These are phyloP conservation scores for Peromyscus melanophrys DNA, from an alignment of 2,797 vertebrate genomes.

Conservation along the genomic window DNA sequence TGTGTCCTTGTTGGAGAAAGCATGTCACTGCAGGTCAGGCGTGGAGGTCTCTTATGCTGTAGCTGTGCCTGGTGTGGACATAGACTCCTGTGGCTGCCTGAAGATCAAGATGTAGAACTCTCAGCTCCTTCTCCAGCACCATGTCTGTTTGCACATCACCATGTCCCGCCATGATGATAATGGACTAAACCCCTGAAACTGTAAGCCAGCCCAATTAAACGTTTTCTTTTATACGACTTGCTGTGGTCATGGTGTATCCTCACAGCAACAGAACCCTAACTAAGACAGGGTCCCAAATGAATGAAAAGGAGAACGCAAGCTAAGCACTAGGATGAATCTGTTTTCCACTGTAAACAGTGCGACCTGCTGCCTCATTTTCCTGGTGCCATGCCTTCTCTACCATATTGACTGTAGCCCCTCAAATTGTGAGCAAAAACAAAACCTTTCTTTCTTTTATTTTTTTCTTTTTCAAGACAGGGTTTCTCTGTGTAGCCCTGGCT, in stretches of 20 bases:
- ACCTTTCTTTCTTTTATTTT: not conserved
- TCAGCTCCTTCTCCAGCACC: not conserved
- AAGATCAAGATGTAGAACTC: not conserved
- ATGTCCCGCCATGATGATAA: not conserved
- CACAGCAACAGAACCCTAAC: not conserved
- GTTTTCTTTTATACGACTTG: not conserved
- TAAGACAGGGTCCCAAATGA: not conserved
- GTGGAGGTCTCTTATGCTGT: not conserved
- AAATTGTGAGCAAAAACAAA: not conserved
- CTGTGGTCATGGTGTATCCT: not conserved
- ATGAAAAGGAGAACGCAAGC: not conserved
- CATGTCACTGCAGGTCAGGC: too few relatives aligned
- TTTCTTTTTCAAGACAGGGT: not conserved
- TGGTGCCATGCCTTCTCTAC: not conserved
- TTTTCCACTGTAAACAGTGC: not conserved
- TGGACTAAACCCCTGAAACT: not conserved
- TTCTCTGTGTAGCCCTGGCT: not conserved
- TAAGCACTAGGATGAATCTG: not conserved
- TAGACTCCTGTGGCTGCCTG: not conserved
- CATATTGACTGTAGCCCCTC: not conserved
- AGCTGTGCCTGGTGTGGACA: not conserved
- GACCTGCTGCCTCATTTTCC: not conserved
- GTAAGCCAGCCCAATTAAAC: not conserved
- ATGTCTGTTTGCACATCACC: not conserved
- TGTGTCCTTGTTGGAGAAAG: not conserved